Evolutionary conservation across 2,888 invertebrate genomes (phyloP).

Genomic region (Bombylius major): DNA sequence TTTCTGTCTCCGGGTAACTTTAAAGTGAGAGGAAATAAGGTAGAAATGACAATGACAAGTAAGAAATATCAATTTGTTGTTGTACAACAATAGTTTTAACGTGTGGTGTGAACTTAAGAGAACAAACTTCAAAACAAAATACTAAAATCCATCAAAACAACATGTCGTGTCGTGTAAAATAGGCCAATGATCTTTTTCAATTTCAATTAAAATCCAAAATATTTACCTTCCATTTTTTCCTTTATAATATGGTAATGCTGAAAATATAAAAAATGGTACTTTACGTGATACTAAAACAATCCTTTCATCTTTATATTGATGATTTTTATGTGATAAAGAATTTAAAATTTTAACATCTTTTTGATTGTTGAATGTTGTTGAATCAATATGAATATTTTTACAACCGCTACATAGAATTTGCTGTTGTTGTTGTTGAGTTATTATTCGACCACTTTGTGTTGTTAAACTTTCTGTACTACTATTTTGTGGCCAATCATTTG

Average conservation of each 20-base stretch:
- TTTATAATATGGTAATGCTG: slow-evolving; percentile 72
- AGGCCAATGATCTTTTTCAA: too few relatives aligned
- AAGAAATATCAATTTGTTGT: too few relatives aligned
- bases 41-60: too few relatives aligned
- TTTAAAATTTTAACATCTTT: slow-evolving; percentile 47
- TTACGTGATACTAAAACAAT: slow-evolving; percentile 67
- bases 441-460: slow-evolving; percentile 39
- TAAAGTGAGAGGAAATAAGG: too few relatives aligned
- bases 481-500: slow-evolving; percentile 45
- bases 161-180: too few relatives aligned
- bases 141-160: too few relatives aligned
- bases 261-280: slow-evolving; percentile 75
- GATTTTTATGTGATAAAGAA: slow-evolving; percentile 45
- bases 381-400: slow-evolving; percentile 28
- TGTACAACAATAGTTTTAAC: too few relatives aligned
- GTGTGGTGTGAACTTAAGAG: too few relatives aligned
- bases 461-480: slow-evolving; percentile 75
- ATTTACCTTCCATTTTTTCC: slow-evolving; percentile 48
- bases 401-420: neutral
- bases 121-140: too few relatives aligned
- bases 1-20: too few relatives aligned
- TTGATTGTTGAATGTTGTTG: slow-evolving; percentile 37
- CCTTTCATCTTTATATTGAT: slow-evolving; percentile 65
- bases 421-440: slow-evolving; percentile 1
- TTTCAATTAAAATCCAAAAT: slow-evolving; percentile 4